Evolutionary conservation across 2,113 vertebrate species (phyloP), one percentile per base, ranked within the genome.

Genomic region (Lepisosteus osseus): DNA sequence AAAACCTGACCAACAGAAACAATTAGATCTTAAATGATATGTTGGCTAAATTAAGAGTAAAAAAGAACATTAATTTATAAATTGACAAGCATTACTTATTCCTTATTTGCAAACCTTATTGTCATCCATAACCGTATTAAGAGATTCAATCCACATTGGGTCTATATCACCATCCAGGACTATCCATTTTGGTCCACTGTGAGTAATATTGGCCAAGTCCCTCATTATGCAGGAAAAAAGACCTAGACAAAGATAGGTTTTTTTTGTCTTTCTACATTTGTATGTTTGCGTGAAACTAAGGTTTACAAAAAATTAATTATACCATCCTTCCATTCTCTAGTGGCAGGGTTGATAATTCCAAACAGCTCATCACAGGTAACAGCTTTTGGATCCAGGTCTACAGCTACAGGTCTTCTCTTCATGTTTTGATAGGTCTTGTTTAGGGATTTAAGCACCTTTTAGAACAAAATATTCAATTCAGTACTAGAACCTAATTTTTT

Each of bases 61-160:
- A 29, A 29, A 29, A 29, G 29, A 29, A 29, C 29, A 29, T 29
- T 29, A 29, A 29, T 29, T 29, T 29, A 29, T 29, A 5, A 51
- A 51, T 51, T 51, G 29, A 29, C 47, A 3, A 9, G 5, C 9
- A 9, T 51, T 9, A 51, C 5, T 29, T 29, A 29, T 29, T 29
- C 29, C 29, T 29, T 29, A 29, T 29, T 29, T 29, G 29, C 29
- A 1, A 29, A 29, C 97, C 97, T 99, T 98, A 86, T 99, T 99
- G 83, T 99, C 97, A 84, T 98, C 97, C 97, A 99, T 99, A 84
- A 99, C 97, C 0, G 97, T 99, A 86, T 99, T 99, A 64, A 99
- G 94, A 70, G 97, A 99, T 75, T 99, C 97, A 70, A 98, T 99
- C 97, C 97, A 99, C 97, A 98, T 99, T 0, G 97, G 97, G 85